Evolutionary conservation across 2,797 vertebrate species (phyloP).

Genomic region (Sebastes iracundus): DNA sequence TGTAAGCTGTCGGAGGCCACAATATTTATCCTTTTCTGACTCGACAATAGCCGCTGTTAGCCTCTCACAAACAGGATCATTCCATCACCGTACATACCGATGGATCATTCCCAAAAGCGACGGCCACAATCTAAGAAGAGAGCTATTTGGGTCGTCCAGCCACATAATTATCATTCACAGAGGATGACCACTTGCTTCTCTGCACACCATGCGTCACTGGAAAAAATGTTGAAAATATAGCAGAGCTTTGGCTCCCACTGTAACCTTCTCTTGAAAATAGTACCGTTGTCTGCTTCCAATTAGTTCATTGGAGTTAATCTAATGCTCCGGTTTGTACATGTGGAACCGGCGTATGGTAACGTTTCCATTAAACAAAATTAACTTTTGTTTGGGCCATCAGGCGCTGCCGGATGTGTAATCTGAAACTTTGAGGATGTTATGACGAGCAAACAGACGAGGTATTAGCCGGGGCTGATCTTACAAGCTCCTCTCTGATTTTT

Average conservation of each 20-base stretch:
- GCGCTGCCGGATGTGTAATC: slow-evolving; percentile 84
- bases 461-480: slow-evolving; percentile 82
- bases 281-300: slow-evolving; percentile 86
- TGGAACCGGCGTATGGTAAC: slow-evolving; percentile 83
- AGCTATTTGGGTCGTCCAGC: slow-evolving; percentile 71
- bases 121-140: slow-evolving; percentile 53
- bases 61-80: slow-evolving; percentile 45
- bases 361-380: slow-evolving; percentile 88
- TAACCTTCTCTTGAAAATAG: slow-evolving; percentile 71
- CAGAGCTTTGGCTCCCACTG: slow-evolving; percentile 61
- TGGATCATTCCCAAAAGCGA: slow-evolving; percentile 43
- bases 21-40: slow-evolving; percentile 44
- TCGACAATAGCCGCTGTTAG: slow-evolving; percentile 47
- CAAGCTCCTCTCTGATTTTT: slow-evolving; percentile 73
- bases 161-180: slow-evolving; percentile 71
- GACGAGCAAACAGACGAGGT: slow-evolving; percentile 82
- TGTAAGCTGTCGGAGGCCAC: slow-evolving; percentile 15
- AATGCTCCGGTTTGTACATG: slow-evolving; percentile 84
- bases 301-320: slow-evolving; percentile 86
- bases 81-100: slow-evolving; percentile 41
- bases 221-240: slow-evolving; percentile 68
- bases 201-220: slow-evolving; percentile 55
- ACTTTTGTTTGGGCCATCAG: slow-evolving; percentile 86
- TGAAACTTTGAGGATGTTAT: slow-evolving; percentile 86
- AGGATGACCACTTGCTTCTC: slow-evolving; percentile 66